Conservation (phyloP, 1,140 invertebrate species). For the Marisa cornuarietis region DNA sequence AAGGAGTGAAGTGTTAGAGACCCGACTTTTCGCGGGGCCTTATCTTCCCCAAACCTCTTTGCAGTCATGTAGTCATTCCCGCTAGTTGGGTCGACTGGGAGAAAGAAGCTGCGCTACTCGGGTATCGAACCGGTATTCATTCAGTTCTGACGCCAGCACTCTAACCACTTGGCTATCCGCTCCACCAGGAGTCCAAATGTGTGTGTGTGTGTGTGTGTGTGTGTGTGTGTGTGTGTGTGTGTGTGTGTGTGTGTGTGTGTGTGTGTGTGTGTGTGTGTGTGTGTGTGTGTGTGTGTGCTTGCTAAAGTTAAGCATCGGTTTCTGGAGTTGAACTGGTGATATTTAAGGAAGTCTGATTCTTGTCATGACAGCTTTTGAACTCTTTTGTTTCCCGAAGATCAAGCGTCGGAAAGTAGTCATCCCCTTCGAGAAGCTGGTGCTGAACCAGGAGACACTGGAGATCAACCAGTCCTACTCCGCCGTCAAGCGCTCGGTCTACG, state of each 20-base stretch:
- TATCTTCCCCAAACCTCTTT: too few relatives aligned
- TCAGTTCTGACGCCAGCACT: neutral
- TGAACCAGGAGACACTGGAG: constrained; percentile 44
- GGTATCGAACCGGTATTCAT: too few relatives aligned
- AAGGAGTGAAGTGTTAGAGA: too few relatives aligned
- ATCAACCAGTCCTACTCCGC: constrained; percentile 66
- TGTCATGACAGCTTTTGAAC: neutral
- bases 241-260: neutral
- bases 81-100: too few relatives aligned
- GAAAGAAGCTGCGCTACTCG: too few relatives aligned
- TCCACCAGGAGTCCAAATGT: neutral
- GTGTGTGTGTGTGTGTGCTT: neutral
- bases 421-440: constrained; percentile 53
- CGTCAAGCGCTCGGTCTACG: constrained; percentile 85
- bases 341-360: neutral
- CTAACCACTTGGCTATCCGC: neutral
- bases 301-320: neutral
- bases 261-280: neutral
- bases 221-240: neutral
- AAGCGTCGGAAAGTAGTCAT: constrained; percentile 32
- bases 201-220: constrained; percentile 3
- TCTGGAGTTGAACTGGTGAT: neutral
- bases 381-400: neutral
- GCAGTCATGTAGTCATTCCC: too few relatives aligned
- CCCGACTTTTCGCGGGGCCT: too few relatives aligned